Evolutionary conservation across 2,113 vertebrate species (phyloP).

Genomic region (Grammomys surdaster): DNA sequence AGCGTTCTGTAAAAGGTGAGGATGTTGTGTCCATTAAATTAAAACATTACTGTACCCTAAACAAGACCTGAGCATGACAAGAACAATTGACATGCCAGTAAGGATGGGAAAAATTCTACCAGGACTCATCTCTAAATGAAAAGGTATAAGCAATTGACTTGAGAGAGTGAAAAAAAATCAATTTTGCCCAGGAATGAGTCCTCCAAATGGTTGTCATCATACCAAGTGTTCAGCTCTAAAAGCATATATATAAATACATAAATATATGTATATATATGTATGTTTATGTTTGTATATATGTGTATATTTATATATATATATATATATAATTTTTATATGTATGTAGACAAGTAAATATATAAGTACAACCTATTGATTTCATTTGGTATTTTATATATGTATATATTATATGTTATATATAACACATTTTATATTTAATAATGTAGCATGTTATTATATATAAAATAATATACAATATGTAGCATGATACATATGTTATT

Average conservation of each 20-base stretch:
- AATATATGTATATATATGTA: not conserved
- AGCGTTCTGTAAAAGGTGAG: not conserved
- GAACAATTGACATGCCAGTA: not conserved
- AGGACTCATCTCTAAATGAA: not conserved
- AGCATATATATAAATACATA: not conserved
- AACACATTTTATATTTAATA: too few species aligned
- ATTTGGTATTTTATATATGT: too few species aligned
- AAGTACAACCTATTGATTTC: too few species aligned
- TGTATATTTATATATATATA: not conserved
- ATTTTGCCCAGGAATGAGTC: not conserved
- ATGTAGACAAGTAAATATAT: not conserved
- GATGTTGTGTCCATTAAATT: not conserved
- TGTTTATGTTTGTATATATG: not conserved
- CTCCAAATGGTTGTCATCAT: not conserved
- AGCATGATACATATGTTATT: too few species aligned
- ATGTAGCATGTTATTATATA: too few species aligned
- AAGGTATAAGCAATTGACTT: not conserved
- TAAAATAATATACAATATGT: too few species aligned
- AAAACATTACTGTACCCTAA: not conserved
- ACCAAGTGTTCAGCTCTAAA: not conserved
- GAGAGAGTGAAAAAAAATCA: not conserved
- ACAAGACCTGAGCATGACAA: not conserved
- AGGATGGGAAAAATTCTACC: not conserved
- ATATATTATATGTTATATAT: too few species aligned
- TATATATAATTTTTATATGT: not conserved